Evolutionary conservation across 2,113 vertebrate species (phyloP), one percentile per base, ranked within the genome.

Genomic region (Andinoacara biseriatus): DNA sequence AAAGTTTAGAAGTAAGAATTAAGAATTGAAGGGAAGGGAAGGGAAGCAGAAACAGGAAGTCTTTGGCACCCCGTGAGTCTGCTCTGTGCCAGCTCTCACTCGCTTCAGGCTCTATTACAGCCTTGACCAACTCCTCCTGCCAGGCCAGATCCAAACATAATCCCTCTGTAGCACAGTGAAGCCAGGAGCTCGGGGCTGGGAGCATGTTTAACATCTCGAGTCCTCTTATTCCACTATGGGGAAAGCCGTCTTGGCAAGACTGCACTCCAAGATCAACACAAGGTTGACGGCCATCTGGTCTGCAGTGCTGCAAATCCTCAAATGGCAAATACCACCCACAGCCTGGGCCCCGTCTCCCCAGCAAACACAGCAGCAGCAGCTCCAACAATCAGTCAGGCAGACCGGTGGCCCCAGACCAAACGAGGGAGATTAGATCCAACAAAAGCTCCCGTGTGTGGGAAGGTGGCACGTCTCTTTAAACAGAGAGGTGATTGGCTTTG

Each of bases 241-340:
- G 74, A 56, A 52, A 56, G 63, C 35, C 3, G 58, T 58, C 60
- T 89, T 92, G 90, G 90, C 92, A 84, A 63, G 79, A 54, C 9
- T 4, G 10, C 0, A 67, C 82, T 87, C 88, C 82, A 91, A 91
- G 84, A 93, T 85, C 90, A 92, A 92, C 92, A 94, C 40, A 22
- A 89, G 91, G 85, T 89, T 92, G 88, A 87, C 74, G 69, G 89
- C 92, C 89, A 92, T 94, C 93, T 93, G 91, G 90, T 91, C 85
- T 67, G 62, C 80, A 63, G 84, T 31, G 20, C 65, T 74, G 87
- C 78, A 80, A 89, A 92, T 89, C 86, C 81, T 80, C 74, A 62
- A 1, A 87, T 81, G 88, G 90, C 83, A 86, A 87, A 91, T 83
- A 61, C 91, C 88, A 86, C 89, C 90, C 90, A 87, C 92, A 31